Evolutionary conservation across 2,888 invertebrate genomes (phyloP), one percentile per base, ranked within the genome.

Genomic region (Drosophila mulleri): DNA sequence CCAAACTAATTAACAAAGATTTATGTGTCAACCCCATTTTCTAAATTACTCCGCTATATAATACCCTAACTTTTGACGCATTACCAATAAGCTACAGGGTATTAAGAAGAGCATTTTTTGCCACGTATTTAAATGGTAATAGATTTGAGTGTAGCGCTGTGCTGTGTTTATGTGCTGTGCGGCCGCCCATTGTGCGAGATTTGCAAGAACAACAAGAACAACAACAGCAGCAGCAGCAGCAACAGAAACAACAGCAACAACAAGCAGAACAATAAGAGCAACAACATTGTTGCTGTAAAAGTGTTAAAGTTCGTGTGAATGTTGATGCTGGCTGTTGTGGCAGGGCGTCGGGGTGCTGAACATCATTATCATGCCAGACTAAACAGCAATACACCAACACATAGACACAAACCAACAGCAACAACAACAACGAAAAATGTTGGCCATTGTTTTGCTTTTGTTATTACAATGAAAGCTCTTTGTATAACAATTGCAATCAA

Each of bases 281-380:
- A 54, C 37, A 54, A 54, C 39, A n/a, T n/a, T 37, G 45, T 47
- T 73, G 72, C 48, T 70, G 62, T 53, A 81, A 88, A 81, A 88
- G 84, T 84, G 84, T 81, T 84, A 87, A 84, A 88, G 87, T 88
- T 84, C 87, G 89, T 84, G 83, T 88, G 87, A 88, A 84, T 81
- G 81, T 75, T 75, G 70, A 41, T 66, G 70, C 58, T 56, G 47
- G 26, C 41, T 61, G 45, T 23, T 45, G 39, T 47, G 35, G 14
- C 44, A 37, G 20, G 42, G 57, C 14, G 62, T 67, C 59, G 69
- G 44, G 48, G 56, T 58, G 73, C 67, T 64, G 68, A 87, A 84
- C 89, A 84, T 87, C 87, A 84, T 84, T 84, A 84, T 88, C 84
- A 75, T 77, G 75, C 70, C 58, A 79, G 52, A 71, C 74, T 69